These are phyloP conservation scores for Hestina assimilis DNA, from an alignment of 1,140 invertebrate genomes.

Conservation along the genomic window DNA sequence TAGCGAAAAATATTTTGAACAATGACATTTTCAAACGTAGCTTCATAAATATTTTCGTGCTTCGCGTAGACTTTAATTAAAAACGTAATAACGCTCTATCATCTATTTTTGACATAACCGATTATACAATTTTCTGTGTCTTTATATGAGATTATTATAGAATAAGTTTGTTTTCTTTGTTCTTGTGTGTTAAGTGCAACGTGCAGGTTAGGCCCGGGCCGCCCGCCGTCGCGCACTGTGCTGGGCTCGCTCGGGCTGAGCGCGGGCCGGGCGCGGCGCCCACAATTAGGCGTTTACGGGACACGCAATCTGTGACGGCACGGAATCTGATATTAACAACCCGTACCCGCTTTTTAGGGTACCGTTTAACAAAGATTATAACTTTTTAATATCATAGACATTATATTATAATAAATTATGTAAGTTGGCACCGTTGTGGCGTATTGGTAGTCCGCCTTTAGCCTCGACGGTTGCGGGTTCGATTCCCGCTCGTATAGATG, in stretches of 20 bases:
- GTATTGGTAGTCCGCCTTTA: too few species aligned
- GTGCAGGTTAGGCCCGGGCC: constrained; percentile 30
- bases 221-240: constrained; percentile 25
- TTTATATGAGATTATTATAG: too few species aligned
- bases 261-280: constrained; percentile 4
- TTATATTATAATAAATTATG: too few species aligned
- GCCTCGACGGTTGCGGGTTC: too few species aligned
- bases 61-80: constrained; percentile 1
- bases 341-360: constrained; percentile 16
- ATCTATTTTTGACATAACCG: background rate
- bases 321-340: constrained; percentile 19
- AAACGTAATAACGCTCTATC: background rate
- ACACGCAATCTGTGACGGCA: constrained; percentile 21
- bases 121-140: too few species aligned
- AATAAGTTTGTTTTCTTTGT: too few species aligned
- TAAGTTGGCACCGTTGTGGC: too few species aligned
- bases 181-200: background rate
- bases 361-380: too few species aligned
- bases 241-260: background rate
- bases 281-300: constrained; percentile 29
- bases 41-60: background rate
- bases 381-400: too few species aligned
- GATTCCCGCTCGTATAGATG: too few species aligned
- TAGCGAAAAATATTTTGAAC: background rate
- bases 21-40: background rate